Base-by-base conservation (phyloP, 92 coral and sea anemone genomes). In the Paramuricea clavata region DNA sequence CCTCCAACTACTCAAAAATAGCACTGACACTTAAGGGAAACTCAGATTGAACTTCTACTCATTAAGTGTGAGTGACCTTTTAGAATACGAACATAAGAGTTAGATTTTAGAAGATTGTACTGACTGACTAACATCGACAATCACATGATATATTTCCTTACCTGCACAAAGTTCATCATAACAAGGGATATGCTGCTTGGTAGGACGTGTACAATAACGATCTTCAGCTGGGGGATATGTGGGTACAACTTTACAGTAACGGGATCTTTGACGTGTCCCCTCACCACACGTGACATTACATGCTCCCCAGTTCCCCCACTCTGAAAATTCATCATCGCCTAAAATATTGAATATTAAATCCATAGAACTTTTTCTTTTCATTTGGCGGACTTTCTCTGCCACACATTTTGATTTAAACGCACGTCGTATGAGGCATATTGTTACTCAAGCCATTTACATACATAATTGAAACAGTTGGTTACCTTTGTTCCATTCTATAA, bases 271-370 rank as follows among this genome's bases (percentile, higher is more conserved):
- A 11, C 50, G 81, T 2, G 34, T 43, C 44, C 81, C 81, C 17
- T 0, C 61, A 3, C 62, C 81, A 47, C 81, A 74, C 0, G 81
- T 21, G 22, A 57, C 49, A 74, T 22, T 74, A 39, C 81, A 74
- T 26, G 59, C 61, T 74, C 62, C 81, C 81, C 81, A 74, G 9
- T 74, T 42, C 13, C 81, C 62, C 81, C 81, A 74, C 0, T n/a
- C 6, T 13, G 81, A 74, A 39, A 74, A 74, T 21, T 74, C 81
- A 0, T 43, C 62, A 0, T 74, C 81, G 1, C 62, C 81, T 74
- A 42, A 41, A 72, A 21, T 19, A 70, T 2, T 13, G 47, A 17
- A 47, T n/a, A n/a, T n/a, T n/a, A n/a, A n/a, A n/a, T n/a, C n/a
- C n/a, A n/a, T n/a, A n/a, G n/a, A n/a, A n/a, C n/a, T n/a, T n/a